Conservation (phyloP, 2,797 vertebrate genomes). For the Momotus momota region DNA sequence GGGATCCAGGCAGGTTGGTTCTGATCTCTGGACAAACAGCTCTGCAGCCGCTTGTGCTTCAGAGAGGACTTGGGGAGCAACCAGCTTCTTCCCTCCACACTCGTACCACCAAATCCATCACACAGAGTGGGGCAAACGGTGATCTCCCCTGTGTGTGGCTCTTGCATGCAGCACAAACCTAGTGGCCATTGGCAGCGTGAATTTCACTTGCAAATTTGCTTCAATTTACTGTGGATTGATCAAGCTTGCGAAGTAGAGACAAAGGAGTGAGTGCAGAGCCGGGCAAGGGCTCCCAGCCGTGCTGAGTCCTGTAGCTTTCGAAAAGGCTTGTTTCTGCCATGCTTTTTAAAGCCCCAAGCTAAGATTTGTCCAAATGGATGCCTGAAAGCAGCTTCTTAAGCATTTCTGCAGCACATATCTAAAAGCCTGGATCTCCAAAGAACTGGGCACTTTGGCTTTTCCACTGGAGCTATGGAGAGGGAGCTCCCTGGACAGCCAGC, state of each 20-base stretch:
- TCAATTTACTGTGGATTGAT: neutral
- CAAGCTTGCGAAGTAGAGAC: neutral
- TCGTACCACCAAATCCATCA: neutral
- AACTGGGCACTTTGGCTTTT: neutral
- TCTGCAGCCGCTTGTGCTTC: neutral
- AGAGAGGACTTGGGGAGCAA: neutral
- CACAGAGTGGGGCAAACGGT: neutral
- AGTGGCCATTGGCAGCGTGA: neutral
- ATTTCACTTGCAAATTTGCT: constrained; percentile 16
- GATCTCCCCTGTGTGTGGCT: neutral
- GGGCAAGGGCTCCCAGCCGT: neutral
- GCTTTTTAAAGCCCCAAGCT: neutral
- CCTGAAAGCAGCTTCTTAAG: neutral
- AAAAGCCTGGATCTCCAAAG: neutral
- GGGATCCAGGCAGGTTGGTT: neutral
- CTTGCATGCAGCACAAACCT: neutral
- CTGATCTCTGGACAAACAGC: neutral
- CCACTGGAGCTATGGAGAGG: neutral
- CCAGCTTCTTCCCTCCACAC: neutral
- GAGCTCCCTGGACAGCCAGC: neutral
- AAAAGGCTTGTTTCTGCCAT: neutral
- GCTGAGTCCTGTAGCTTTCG: neutral
- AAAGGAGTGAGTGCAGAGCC: neutral
- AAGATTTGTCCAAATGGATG: neutral
- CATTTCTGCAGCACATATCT: neutral